Evolutionary conservation across 2,797 vertebrate genomes (phyloP).

Genomic region (Decapterus maruadsi): DNA sequence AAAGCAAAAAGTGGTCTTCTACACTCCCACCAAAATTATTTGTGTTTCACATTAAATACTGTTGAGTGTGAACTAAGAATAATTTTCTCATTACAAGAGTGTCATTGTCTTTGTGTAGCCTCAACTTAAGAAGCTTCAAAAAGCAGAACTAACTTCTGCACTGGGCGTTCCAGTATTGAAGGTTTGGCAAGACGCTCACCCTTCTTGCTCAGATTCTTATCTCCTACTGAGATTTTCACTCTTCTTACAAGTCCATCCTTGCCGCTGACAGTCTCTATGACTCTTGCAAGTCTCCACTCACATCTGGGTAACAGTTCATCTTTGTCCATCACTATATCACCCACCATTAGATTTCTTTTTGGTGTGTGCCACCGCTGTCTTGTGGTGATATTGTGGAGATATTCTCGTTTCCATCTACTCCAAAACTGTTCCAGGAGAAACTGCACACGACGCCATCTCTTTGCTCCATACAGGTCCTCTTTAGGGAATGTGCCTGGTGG

Average conservation of each 20-base stretch:
- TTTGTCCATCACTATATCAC: not conserved
- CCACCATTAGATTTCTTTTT: not conserved
- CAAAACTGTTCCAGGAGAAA: no score
- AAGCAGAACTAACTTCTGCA: not conserved
- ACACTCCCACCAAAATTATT: constrained; percentile 17
- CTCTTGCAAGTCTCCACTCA: constrained; percentile 16
- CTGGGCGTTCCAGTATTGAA: not conserved
- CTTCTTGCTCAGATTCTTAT: not conserved
- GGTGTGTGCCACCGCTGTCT: no score
- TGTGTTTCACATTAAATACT: no score
- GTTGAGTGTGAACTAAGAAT: not conserved
- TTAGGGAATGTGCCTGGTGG: no score
- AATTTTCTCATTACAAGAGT: constrained; percentile 3
- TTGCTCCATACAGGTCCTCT: no score
- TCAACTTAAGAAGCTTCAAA: not conserved
- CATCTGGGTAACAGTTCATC: not conserved
- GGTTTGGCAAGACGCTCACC: not conserved
- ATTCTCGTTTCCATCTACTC: no score
- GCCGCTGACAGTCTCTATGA: constrained; percentile 4
- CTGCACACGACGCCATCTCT: no score
- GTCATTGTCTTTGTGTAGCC: not conserved
- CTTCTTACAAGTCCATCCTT: constrained; percentile 6
- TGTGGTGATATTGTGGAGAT: no score
- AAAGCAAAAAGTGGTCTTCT: no score
- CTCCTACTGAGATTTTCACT: constrained; percentile 8